These are phyloP conservation scores for Corythoichthys intestinalis DNA, from an alignment of 2,113 vertebrate species.

Conservation along the genomic window DNA sequence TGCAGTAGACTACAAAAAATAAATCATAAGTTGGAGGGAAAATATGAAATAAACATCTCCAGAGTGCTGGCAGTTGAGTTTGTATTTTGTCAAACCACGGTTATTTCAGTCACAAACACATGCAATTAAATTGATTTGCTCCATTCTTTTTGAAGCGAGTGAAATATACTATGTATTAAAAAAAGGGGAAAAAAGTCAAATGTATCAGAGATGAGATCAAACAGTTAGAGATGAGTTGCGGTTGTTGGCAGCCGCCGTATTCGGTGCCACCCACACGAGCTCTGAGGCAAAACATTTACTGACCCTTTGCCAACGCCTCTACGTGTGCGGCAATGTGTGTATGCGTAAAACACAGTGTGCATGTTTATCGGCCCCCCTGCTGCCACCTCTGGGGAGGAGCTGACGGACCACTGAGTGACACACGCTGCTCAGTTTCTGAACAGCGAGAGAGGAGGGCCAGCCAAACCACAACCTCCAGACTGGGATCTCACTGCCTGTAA, in stretches of 20 bases:
- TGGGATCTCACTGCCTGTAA: constrained; percentile 63
- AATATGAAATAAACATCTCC: constrained; percentile 14
- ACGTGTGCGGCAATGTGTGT: constrained; percentile 18
- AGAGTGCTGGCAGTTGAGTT: constrained; percentile 13
- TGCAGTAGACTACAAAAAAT: constrained; percentile 1
- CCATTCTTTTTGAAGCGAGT: constrained; percentile 11
- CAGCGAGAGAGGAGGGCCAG: constrained; percentile 59
- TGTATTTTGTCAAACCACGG: constrained; percentile 12
- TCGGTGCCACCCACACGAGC: constrained; percentile 32
- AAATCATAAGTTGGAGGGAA: constrained; percentile 1
- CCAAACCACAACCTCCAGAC: constrained; percentile 69
- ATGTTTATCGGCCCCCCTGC: constrained; percentile 55
- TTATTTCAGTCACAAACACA: constrained; percentile 15
- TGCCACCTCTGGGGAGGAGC: constrained; percentile 57
- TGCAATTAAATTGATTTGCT: constrained; percentile 12
- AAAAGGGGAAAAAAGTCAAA: constrained; percentile 5
- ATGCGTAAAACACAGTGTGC: constrained; percentile 6
- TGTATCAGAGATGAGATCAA: constrained; percentile 21
- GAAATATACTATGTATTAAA: neutral
- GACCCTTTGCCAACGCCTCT: constrained; percentile 46
- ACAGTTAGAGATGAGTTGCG: constrained; percentile 26
- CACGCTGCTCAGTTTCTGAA: constrained; percentile 66
- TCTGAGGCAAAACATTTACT: constrained; percentile 47
- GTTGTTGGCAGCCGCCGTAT: constrained; percentile 34
- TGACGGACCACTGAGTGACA: constrained; percentile 63